These are phyloP conservation scores for Lasioglossum oenotherae DNA, from an alignment of 2,888 invertebrate species.

Conservation along the genomic window DNA sequence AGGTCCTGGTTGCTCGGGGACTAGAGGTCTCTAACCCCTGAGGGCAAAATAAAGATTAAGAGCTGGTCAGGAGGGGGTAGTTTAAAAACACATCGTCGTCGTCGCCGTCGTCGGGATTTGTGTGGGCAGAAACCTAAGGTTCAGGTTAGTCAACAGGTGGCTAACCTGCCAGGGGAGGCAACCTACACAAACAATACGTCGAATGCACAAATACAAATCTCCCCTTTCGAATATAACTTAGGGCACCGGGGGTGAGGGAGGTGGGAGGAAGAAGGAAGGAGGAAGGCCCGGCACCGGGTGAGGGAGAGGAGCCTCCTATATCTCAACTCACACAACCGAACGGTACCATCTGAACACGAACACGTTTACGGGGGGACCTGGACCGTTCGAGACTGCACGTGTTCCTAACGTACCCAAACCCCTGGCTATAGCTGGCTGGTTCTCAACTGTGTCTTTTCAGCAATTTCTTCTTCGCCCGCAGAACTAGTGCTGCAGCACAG, in stretches of 20 bases:
- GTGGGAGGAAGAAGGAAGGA: conserved; percentile 53
- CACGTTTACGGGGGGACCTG: conserved; percentile 79
- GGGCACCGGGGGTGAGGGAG: conserved; percentile 58
- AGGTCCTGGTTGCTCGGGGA: conserved; percentile 50
- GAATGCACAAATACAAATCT: conserved; percentile 83
- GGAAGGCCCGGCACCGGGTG: conserved; percentile 46
- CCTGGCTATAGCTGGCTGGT: conserved; percentile 77
- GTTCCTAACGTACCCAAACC: conserved; percentile 84
- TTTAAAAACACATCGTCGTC: conserved; percentile 78
- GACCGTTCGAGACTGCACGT: conserved; percentile 84
- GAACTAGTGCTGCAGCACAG: too few relatives aligned
- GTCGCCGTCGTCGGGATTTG: conserved; percentile 75
- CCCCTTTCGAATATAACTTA: conserved; percentile 77
- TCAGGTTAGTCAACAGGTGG: conserved; percentile 84
- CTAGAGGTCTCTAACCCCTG: conserved; percentile 78
- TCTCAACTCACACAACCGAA: conserved; percentile 79
- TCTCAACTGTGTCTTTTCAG: conserved; percentile 74
- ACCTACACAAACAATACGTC: conserved; percentile 83
- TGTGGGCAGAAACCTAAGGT: conserved; percentile 79
- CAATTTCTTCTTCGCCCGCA: background rate
- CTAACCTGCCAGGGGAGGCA: conserved; percentile 82
- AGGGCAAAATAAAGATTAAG: conserved; percentile 80
- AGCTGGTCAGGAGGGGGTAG: conserved; percentile 73
- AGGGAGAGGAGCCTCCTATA: conserved; percentile 76
- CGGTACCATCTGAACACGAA: conserved; percentile 79